Evolutionary conservation across 2,888 invertebrate genomes (phyloP).

Genomic region (Morinoia aosen): DNA sequence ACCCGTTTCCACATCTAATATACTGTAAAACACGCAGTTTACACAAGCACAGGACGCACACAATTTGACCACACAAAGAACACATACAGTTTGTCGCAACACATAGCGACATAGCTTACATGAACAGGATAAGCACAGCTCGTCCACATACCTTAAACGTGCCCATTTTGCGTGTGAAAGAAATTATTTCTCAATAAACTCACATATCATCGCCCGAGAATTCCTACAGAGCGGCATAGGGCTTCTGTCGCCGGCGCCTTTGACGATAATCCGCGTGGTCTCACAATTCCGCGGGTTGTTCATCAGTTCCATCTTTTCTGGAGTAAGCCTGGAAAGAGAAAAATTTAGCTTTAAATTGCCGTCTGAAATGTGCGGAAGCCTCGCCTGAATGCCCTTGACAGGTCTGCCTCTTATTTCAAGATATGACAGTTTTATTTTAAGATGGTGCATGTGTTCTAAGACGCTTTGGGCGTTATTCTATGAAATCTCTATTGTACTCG

Average conservation of each 20-base stretch:
- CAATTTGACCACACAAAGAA: no score
- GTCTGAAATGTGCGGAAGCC: background rate
- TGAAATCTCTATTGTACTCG: background rate
- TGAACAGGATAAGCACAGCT: no score
- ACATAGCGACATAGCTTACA: no score
- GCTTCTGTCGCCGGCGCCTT: background rate
- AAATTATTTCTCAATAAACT: background rate
- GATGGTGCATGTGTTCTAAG: background rate
- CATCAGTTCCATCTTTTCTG: constrained; percentile 39
- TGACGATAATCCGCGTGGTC: background rate
- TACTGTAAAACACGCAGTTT: no score
- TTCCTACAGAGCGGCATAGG: constrained; percentile 22
- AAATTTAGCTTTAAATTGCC: background rate
- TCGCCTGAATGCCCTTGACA: no score
- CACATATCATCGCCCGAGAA: constrained; percentile 1
- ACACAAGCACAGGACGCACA: no score
- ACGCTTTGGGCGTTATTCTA: background rate
- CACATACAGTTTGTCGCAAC: no score
- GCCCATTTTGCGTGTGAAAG: no score
- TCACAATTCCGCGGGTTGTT: background rate
- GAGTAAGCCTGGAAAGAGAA: background rate
- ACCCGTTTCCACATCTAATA: no score
- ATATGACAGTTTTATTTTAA: background rate
- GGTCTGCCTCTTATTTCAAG: background rate
- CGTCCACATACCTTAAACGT: no score